Percentiles rank a stretch among this genome's conserved stretches.
phyloP scores from a whole-genome alignment of 1,140 invertebrate species.

The Augochlora pura region DNA sequence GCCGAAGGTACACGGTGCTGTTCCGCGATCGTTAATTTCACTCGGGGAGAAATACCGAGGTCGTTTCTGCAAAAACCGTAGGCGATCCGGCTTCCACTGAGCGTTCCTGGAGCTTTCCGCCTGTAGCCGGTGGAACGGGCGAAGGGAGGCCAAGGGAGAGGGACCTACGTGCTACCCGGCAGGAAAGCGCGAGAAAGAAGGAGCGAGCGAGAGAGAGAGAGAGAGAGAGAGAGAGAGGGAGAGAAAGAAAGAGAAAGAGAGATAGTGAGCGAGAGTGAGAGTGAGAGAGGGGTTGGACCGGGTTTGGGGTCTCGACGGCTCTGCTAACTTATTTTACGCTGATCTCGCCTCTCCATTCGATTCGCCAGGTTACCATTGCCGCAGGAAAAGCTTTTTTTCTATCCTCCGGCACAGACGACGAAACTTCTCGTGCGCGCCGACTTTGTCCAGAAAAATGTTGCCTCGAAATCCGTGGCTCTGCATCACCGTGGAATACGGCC shows the following conservation, averaged over 20 bases:
- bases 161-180: constrained; percentile 6
- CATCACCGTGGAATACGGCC: constrained; percentile 12
- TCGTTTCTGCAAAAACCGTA: constrained; percentile 69
- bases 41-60: constrained; percentile 70
- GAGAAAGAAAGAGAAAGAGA: constrained; percentile 14
- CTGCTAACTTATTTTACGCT: constrained; percentile 67
- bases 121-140: not conserved
- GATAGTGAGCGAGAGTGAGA: constrained; percentile 26
- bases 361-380: constrained; percentile 54
- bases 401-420: constrained; percentile 20
- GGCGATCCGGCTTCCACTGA: constrained; percentile 63
- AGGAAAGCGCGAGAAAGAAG: constrained; percentile 43
- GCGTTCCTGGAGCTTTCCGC: constrained; percentile 57
- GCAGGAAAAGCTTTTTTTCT: constrained; percentile 43
- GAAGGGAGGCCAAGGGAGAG: constrained; percentile 13
- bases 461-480: constrained; percentile 29
- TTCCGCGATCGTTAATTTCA: constrained; percentile 71
- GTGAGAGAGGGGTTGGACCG: no score
- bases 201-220: not conserved
- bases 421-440: constrained; percentile 22
- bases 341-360: constrained; percentile 63
- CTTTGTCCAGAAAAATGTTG: constrained; percentile 31
- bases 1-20: constrained; percentile 63
- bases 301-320: constrained; percentile 44
- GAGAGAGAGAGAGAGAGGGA: constrained; percentile 18